phyloP scores from a whole-genome alignment of 2,113 vertebrate genomes.

The Thermophis baileyi region DNA sequence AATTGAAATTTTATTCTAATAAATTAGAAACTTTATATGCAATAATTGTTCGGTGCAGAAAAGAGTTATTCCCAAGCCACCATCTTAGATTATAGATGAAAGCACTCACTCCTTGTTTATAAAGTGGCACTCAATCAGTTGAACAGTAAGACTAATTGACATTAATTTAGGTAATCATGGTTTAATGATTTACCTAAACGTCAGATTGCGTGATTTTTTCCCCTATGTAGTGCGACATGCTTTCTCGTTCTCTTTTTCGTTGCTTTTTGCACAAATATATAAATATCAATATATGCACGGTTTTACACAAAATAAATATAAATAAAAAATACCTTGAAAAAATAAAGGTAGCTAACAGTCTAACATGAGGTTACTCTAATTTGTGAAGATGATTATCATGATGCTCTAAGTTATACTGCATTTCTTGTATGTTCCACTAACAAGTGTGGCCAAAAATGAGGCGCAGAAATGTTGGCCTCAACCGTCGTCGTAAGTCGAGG shows the following conservation, averaged over 20 bases:
- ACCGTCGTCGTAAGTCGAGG: neutral
- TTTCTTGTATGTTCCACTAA: no score
- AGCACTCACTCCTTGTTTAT: neutral
- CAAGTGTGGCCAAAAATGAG: no score
- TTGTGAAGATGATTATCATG: neutral
- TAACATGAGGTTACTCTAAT: neutral
- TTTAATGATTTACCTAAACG: neutral
- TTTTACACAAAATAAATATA: neutral
- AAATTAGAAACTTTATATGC: neutral
- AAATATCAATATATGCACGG: neutral
- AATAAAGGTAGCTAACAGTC: neutral
- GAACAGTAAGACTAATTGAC: neutral
- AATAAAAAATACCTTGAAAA: neutral
- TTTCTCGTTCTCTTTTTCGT: neutral
- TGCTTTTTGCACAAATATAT: neutral
- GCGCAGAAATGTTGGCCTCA: neutral
- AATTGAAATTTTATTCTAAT: neutral
- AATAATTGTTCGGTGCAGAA: neutral
- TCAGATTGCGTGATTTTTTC: neutral
- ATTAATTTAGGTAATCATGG: neutral
- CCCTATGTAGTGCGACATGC: neutral
- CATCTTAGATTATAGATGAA: neutral
- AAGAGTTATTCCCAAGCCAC: neutral
- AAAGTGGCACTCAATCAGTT: neutral
- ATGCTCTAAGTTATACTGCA: no score